A percentile compares a stretch with the other conserved stretches of the same genome.
Conservation (phyloP, 2,888 invertebrate genomes). For the Archaeoteleia sp. region DNA sequence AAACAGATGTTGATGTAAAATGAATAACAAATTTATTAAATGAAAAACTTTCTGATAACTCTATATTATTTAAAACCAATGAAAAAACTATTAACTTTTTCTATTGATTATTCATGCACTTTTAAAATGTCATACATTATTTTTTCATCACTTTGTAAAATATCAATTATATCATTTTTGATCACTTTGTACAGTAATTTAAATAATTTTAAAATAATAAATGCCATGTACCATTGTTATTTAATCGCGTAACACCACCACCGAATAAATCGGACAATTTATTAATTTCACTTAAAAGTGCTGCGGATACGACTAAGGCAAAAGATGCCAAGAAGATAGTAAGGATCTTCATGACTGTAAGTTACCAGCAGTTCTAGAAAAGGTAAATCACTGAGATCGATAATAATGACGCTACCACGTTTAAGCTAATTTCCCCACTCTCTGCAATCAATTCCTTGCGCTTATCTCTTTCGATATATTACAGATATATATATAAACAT, state of each 20-base stretch:
- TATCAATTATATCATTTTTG: too few species aligned
- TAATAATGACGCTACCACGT: slow-evolving; percentile 28
- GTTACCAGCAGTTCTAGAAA: slow-evolving; percentile 18
- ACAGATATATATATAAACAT: too few species aligned
- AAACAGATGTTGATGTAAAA: too few species aligned
- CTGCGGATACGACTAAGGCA: slow-evolving; percentile 17
- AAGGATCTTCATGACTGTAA: slow-evolving; percentile 39
- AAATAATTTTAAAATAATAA: slow-evolving; percentile 1
- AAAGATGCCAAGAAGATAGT: slow-evolving; percentile 26
- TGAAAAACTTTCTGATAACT: too few species aligned
- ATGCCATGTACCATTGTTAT: slow-evolving; percentile 41
- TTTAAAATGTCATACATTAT: too few species aligned
- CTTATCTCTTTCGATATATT: slow-evolving; percentile 28
- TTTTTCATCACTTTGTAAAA: too few species aligned
- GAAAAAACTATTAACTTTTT: too few species aligned
- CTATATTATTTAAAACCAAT: too few species aligned
- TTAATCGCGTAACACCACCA: slow-evolving; percentile 10
- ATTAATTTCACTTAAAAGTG: slow-evolving; percentile 21
- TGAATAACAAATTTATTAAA: too few species aligned
- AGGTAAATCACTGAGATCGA: slow-evolving; percentile 43
- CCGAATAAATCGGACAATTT: slow-evolving; percentile 26
- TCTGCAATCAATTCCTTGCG: slow-evolving; percentile 27
- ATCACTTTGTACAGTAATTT: slow-evolving; percentile 1
- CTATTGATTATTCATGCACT: too few species aligned
- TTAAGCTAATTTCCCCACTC: slow-evolving; percentile 48